phyloP scores from a whole-genome alignment of 2,113 vertebrate species.

The Pavo muticus region DNA sequence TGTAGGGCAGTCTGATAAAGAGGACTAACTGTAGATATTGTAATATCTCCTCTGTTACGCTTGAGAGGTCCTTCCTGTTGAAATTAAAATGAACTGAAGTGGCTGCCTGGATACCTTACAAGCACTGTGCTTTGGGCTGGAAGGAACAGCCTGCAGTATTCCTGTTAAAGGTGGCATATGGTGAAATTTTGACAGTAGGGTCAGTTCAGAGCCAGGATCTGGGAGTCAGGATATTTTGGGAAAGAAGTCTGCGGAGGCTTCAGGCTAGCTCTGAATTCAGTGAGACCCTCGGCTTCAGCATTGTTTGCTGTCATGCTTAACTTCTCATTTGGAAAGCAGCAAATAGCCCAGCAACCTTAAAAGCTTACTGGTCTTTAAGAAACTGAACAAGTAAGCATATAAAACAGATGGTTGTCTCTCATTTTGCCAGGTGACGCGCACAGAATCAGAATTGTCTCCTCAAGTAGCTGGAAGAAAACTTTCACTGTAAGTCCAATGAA shows the following conservation, averaged over 20 bases:
- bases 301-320: neutral
- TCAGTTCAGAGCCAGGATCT: neutral
- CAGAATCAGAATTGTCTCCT: neutral
- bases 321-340: neutral
- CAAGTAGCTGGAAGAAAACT: neutral
- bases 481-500: neutral
- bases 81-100: conserved; percentile 51
- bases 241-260: neutral
- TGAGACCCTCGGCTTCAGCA: neutral
- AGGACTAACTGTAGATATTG: conserved; percentile 21
- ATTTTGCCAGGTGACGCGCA: neutral
- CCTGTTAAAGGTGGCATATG: neutral
- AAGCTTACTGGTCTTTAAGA: neutral
- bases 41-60: conserved; percentile 41
- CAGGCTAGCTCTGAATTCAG: neutral
- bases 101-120: conserved; percentile 28
- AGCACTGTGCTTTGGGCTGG: neutral
- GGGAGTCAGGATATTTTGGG: neutral
- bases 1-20: conserved; percentile 27
- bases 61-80: conserved; percentile 28
- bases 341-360: neutral
- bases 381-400: neutral
- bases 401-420: neutral
- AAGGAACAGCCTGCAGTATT: neutral
- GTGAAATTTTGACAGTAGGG: neutral